Conservation (phyloP, 1,140 invertebrate species). For the Drosophila ambigua region DNA sequence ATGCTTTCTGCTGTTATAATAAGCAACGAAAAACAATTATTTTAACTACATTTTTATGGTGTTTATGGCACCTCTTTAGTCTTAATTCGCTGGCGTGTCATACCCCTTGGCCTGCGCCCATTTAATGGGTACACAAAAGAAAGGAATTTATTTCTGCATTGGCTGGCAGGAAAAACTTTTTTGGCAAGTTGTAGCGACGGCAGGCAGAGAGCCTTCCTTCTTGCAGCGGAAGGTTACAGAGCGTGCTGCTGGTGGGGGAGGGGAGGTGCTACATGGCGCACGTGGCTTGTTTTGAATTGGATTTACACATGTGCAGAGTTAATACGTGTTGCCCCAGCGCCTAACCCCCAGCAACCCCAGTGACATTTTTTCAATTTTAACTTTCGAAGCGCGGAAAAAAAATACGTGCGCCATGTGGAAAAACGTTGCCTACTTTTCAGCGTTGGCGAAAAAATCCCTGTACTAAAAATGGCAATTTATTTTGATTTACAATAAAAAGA, state of each 20-base stretch:
- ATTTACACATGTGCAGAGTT: constrained; percentile 77
- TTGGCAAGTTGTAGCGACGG: constrained; percentile 17
- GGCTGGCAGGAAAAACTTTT: constrained; percentile 47
- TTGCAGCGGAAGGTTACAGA: neutral
- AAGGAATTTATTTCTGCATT: constrained; percentile 48
- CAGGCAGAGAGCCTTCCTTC: constrained; percentile 2
- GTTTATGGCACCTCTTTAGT: too few relatives aligned
- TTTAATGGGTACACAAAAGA: neutral
- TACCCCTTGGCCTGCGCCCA: too few relatives aligned
- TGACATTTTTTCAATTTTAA: constrained; percentile 76
- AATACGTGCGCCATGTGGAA: constrained; percentile 24
- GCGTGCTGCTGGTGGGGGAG: neutral
- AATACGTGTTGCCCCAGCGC: constrained; percentile 58
- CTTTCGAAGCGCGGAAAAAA: constrained; percentile 41
- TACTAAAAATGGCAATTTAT: constrained; percentile 37
- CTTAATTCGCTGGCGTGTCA: too few relatives aligned
- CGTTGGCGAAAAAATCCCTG: neutral
- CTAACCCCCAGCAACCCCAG: neutral
- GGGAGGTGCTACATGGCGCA: constrained; percentile 20
- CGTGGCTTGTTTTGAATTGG: constrained; percentile 78
- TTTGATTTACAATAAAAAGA: constrained; percentile 45
- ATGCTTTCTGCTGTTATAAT: too few relatives aligned
- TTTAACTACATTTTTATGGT: too few relatives aligned
- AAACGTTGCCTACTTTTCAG: constrained; percentile 44
- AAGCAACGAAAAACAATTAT: too few relatives aligned